phyloP scores from a whole-genome alignment of 2,888 invertebrate genomes.

The Terebella lapidaria region DNA sequence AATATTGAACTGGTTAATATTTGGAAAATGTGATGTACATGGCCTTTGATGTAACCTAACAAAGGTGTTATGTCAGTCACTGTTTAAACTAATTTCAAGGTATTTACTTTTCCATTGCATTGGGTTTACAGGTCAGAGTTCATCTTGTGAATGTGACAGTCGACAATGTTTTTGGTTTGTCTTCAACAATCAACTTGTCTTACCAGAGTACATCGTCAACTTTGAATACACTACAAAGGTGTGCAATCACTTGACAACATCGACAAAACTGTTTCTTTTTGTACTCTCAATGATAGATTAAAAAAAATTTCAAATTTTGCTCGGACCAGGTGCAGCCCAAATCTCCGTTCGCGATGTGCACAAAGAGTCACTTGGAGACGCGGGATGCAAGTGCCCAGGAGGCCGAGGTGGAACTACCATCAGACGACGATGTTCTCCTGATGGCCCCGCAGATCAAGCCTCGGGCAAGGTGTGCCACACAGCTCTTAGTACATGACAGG shows the following conservation, averaged over 20 bases:
- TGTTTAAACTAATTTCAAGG: too few relatives aligned
- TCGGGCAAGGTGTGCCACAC: slow-evolving; percentile 38
- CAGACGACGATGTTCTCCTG: slow-evolving; percentile 38
- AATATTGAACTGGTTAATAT: too few relatives aligned
- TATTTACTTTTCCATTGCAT: too few relatives aligned
- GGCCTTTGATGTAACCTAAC: too few relatives aligned
- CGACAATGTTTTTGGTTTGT: slow-evolving; percentile 53
- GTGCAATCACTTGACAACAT: slow-evolving; percentile 11
- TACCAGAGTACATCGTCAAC: slow-evolving; percentile 53
- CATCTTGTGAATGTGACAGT: slow-evolving; percentile 45
- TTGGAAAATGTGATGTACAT: too few relatives aligned
- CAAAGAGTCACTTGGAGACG: neutral
- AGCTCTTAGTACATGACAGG: too few relatives aligned
- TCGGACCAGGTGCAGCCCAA: neutral
- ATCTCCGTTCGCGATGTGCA: neutral
- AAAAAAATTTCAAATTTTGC: too few relatives aligned
- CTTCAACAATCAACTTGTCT: slow-evolving; percentile 46
- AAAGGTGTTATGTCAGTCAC: too few relatives aligned
- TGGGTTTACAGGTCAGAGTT: neutral
- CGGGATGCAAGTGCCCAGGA: neutral
- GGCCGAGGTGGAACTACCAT: slow-evolving; percentile 26
- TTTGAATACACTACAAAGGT: slow-evolving; percentile 53
- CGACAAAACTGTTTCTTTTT: neutral
- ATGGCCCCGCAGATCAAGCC: slow-evolving; percentile 40
- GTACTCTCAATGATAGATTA: neutral